A percentile compares a stretch with the other conserved stretches of the same genome.
Conservation (phyloP, 2,888 invertebrate genomes). For the Drosophila anomelani region DNA sequence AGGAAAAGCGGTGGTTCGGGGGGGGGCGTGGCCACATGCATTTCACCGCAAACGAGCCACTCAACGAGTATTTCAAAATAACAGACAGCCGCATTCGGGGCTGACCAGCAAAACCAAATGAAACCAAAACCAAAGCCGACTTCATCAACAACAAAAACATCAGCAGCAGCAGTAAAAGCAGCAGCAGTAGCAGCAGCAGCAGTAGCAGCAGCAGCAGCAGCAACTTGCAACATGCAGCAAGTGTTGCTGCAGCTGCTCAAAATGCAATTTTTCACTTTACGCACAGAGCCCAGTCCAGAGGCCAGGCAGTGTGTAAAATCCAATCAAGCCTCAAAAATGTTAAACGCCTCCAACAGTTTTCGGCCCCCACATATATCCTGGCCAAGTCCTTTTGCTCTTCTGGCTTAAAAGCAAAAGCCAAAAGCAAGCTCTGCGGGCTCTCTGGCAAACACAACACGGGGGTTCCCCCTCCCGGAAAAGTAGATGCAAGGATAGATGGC, state of each 20-base stretch:
- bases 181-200: neutral
- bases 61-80: constrained; percentile 80
- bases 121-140: constrained; percentile 71
- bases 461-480: neutral
- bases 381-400: constrained; percentile 21
- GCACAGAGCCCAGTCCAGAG: constrained; percentile 51
- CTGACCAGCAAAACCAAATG: constrained; percentile 64
- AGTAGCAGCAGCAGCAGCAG: neutral
- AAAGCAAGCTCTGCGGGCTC: constrained; percentile 71
- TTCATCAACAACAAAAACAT: constrained; percentile 78
- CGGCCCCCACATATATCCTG: neutral
- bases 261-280: constrained; percentile 75
- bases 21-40: constrained; percentile 62
- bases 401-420: constrained; percentile 73
- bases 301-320: constrained; percentile 60
- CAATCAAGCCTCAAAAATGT: constrained; percentile 81
- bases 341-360: constrained; percentile 65
- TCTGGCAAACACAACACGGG: constrained; percentile 28
- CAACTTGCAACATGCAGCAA: constrained; percentile 46
- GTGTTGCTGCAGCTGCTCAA: constrained; percentile 71
- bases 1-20: neutral
- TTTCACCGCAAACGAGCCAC: constrained; percentile 77
- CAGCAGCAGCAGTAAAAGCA: constrained; percentile 33
- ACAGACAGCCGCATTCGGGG: constrained; percentile 71
- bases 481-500: constrained; percentile 12